Conservation (phyloP, 2,797 vertebrate species). For the Malurus splendens region DNA sequence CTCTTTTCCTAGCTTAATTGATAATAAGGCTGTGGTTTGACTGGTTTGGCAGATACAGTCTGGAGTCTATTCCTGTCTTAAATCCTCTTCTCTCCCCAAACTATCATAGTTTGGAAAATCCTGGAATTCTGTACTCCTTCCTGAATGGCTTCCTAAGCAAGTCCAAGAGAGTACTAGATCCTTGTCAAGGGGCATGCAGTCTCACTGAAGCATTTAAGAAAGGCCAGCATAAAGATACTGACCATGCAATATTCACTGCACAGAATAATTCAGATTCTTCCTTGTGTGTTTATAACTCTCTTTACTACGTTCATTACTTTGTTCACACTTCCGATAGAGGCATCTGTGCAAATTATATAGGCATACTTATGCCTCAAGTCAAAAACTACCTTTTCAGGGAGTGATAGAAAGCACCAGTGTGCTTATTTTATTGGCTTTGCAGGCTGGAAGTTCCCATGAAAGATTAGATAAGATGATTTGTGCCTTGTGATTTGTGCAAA, state of each 20-base stretch:
- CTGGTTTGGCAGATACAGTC: neutral
- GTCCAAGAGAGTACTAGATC: neutral
- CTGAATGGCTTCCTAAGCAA: neutral
- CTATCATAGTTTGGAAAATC: neutral
- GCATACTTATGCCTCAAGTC: neutral
- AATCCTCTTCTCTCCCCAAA: neutral
- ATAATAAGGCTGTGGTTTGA: neutral
- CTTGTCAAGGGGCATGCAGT: neutral
- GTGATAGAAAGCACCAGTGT: neutral
- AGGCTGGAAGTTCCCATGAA: constrained; percentile 20
- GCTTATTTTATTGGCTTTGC: neutral
- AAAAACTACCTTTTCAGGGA: neutral
- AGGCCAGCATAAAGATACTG: neutral
- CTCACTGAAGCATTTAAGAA: neutral
- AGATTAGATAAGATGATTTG: constrained; percentile 19
- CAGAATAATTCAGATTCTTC: neutral
- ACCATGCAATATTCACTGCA: neutral
- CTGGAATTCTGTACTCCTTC: neutral
- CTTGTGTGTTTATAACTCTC: neutral
- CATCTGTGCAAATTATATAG: neutral
- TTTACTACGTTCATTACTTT: neutral
- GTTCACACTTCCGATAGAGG: neutral
- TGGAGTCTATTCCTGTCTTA: neutral
- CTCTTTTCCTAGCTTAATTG: neutral
- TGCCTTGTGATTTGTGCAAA: neutral